Conservation (phyloP, 2,113 vertebrate species). For the Mionectes macconnelli region DNA sequence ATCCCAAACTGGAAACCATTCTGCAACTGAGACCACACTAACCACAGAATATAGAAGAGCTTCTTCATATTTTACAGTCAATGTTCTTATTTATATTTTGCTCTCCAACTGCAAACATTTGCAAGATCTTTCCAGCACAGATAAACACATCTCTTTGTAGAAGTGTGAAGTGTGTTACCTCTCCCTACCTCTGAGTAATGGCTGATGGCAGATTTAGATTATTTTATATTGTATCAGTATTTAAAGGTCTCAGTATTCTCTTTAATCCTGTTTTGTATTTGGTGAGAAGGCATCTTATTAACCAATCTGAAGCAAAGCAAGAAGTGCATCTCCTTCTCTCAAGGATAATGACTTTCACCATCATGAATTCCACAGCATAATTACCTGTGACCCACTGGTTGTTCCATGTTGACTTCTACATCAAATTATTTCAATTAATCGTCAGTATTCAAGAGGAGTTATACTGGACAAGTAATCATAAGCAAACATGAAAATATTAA, state of each 20-base stretch:
- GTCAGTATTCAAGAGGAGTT: neutral
- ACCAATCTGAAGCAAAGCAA: neutral
- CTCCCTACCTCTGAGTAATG: neutral
- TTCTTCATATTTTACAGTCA: neutral
- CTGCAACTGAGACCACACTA: neutral
- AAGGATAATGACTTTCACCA: neutral
- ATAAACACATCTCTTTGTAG: neutral
- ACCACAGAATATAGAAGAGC: neutral
- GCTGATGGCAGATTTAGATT: neutral
- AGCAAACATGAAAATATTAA: neutral
- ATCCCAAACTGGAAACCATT: neutral
- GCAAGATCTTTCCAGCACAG: neutral
- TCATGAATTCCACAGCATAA: neutral
- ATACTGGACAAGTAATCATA: neutral
- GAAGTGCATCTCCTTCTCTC: neutral
- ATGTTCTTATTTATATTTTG: neutral
- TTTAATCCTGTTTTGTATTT: neutral
- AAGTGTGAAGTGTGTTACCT: neutral
- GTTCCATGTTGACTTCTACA: neutral
- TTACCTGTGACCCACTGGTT: neutral
- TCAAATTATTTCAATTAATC: neutral
- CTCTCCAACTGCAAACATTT: neutral
- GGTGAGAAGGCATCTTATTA: neutral
- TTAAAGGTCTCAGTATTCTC: neutral
- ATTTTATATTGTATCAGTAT: neutral